Base-by-base conservation (phyloP, 2,888 invertebrate genomes). In the Sinopyrophorus schimmeli region DNA sequence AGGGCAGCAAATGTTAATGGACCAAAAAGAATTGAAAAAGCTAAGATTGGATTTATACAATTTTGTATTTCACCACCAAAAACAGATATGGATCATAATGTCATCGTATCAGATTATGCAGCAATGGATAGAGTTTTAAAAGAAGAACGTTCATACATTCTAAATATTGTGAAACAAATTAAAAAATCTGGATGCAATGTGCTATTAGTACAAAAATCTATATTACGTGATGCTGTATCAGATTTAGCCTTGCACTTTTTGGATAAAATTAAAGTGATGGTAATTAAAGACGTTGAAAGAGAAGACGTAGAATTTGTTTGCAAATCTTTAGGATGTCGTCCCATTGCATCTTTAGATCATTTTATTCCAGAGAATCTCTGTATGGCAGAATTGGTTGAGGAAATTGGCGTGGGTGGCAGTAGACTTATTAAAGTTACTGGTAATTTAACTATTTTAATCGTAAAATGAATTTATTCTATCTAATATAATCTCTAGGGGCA, bases 1-100 rank as follows among this genome's bases (percentile, higher is more conserved):
- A 89, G 87, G 65, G 82, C 92, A 1, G 82, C 91, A 39, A 92
- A 95, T 64, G 83, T 88, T 12, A 94, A 92, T 68, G 97, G 96
- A 0, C 96, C 97, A 0, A 90, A 87, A 65, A 85, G 89, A 61
- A 81, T 99, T 48, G 98, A 99, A 73, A 98, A 98, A 72, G 98
- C 97, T 3, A 98, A 96, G 77, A 94, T 99, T 74, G 99, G 92
- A 49, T 83, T 99, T 9, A 98, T 99, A 59, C 99, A 99, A 74
- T 99, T 99, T 76, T 99, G 99, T 72, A 92, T 99, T 72, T 99
- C 99, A 7, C 93, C 99, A 39, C 99, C 99, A 4, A 99, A 99
- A 77, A 99, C 99, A 43, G 98, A 99, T 86, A 95, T 96, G 93
- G 94, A 95, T 67, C 93, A 94, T 76, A 94, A 88, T 70, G 88